These are phyloP conservation scores for Esox niger DNA, from an alignment of 2,113 vertebrate species.

Conservation along the genomic window DNA sequence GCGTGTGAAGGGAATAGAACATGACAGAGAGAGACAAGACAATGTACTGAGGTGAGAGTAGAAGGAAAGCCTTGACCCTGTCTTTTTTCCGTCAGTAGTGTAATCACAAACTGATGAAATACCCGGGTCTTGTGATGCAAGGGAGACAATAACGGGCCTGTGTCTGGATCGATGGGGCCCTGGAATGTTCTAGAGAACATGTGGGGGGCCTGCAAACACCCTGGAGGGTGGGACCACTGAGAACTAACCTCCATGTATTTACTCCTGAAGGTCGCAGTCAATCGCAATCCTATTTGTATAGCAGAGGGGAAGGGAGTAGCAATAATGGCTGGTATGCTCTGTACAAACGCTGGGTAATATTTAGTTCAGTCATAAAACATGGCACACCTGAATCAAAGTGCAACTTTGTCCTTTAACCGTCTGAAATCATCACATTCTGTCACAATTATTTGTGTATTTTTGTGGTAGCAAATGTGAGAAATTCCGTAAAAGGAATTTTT, in stretches of 20 bases:
- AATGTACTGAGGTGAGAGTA: neutral
- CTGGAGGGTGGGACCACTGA: conserved; percentile 15
- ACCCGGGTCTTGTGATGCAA: conserved; percentile 41
- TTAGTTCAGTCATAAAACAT: conserved; percentile 38
- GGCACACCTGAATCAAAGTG: conserved; percentile 50
- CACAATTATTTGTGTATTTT: too few relatives aligned
- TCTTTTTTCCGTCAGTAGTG: conserved; percentile 35
- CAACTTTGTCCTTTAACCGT: conserved; percentile 23
- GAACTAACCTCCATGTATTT: conserved; percentile 16
- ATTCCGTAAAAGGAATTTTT: conserved; percentile 20
- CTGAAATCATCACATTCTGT: too few relatives aligned
- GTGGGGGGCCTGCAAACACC: neutral
- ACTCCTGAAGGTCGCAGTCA: conserved; percentile 33
- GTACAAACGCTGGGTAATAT: conserved; percentile 4
- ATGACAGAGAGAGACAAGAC: conserved; percentile 4
- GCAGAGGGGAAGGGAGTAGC: neutral
- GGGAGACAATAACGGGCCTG: conserved; percentile 51
- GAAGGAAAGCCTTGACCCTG: conserved; percentile 4
- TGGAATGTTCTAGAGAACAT: conserved; percentile 43
- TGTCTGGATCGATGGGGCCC: conserved; percentile 36
- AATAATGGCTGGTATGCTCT: neutral
- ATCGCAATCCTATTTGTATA: conserved; percentile 47
- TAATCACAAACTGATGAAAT: conserved; percentile 62
- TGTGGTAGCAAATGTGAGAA: too few relatives aligned
- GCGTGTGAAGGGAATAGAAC: neutral